Conservation (phyloP, 2,113 vertebrate species). For the Glareola pratincola region DNA sequence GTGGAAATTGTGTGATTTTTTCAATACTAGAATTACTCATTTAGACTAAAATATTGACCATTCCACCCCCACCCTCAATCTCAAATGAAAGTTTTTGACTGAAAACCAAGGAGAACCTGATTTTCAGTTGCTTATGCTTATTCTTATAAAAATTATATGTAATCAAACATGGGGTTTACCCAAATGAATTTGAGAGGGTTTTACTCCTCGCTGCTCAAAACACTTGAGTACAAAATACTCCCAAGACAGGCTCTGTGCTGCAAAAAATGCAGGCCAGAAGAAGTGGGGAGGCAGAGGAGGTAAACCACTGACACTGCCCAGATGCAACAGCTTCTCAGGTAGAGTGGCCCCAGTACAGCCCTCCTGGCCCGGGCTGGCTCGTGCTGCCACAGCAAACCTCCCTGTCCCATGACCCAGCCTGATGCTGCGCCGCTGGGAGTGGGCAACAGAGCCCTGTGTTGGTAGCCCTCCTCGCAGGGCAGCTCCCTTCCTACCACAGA, state of each 20-base stretch:
- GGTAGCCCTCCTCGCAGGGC: neutral
- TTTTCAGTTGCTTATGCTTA: neutral
- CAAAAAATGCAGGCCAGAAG: neutral
- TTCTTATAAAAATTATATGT: neutral
- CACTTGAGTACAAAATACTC: neutral
- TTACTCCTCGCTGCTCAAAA: neutral
- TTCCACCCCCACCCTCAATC: neutral
- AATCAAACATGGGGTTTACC: neutral
- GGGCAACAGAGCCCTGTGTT: neutral
- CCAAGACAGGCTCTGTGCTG: neutral
- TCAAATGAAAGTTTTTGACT: neutral
- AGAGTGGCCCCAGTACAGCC: neutral
- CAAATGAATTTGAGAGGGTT: neutral
- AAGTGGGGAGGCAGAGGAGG: neutral
- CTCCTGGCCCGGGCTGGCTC: neutral
- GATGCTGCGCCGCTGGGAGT: fast-evolving
- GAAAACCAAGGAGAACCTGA: neutral
- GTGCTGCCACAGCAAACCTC: fast-evolving
- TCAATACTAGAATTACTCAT: neutral
- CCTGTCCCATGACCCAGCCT: neutral
- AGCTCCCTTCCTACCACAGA: neutral
- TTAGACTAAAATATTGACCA: neutral
- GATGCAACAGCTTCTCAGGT: neutral
- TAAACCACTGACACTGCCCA: neutral
- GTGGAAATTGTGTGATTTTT: neutral